Evolutionary conservation across 2,797 vertebrate genomes (phyloP).

Genomic region (Mormyrus hasselquistii): DNA sequence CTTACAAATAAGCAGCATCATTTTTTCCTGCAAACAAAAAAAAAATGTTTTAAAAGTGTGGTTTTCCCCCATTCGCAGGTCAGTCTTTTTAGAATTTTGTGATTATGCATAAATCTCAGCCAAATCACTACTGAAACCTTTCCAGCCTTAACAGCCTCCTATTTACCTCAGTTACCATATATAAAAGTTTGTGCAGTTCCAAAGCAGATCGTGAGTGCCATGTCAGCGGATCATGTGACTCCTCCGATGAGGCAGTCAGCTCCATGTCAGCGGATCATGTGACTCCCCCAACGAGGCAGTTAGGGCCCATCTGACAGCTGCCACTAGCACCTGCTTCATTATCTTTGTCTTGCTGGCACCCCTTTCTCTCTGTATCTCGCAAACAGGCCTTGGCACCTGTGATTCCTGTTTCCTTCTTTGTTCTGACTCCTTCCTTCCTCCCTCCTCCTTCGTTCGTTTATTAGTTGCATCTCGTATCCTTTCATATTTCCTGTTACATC

Average conservation of each 20-base stretch:
- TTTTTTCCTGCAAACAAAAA: not conserved
- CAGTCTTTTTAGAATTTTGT: not conserved
- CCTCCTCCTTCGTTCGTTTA: not conserved
- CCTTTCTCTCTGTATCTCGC: not conserved
- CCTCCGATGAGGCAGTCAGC: not conserved
- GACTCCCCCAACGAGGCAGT: conserved; percentile 23
- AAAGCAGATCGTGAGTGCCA: conserved; percentile 51
- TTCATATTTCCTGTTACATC: not conserved
- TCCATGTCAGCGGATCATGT: conserved; percentile 53
- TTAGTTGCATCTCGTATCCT: not conserved
- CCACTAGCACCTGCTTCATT: conserved; percentile 21
- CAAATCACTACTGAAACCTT: not conserved
- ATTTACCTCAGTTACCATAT: not conserved
- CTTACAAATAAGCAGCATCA: not conserved
- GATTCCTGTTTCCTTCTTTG: not conserved
- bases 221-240: conserved; percentile 53
- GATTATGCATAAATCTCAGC: conserved; percentile 25
- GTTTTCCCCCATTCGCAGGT: not conserved
- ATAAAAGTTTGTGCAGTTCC: not conserved
- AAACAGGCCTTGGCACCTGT: not conserved
- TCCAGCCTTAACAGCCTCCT: not conserved
- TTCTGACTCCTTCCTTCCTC: not conserved
- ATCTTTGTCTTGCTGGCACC: conserved; percentile 41
- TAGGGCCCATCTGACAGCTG: conserved; percentile 56
- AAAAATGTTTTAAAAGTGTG: not conserved